These are phyloP conservation scores for Thinocorus orbignyianus DNA, from an alignment of 2,113 vertebrate species.

Conservation along the genomic window DNA sequence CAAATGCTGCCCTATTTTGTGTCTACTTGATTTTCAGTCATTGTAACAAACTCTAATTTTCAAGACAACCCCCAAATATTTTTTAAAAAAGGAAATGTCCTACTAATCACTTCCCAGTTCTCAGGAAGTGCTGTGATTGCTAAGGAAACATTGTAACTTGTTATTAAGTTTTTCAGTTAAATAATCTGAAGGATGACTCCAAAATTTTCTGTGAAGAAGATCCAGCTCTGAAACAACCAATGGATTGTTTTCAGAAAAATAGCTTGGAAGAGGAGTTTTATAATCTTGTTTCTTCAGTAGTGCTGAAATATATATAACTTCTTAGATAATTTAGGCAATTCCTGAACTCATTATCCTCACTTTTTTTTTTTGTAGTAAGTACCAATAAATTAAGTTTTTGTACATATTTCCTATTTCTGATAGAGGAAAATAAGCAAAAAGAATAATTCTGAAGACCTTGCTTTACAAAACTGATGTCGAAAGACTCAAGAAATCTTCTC, in stretches of 20 bases:
- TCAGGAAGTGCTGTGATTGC: not conserved
- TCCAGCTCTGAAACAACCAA: slow-evolving; percentile 5
- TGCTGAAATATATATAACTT: not conserved
- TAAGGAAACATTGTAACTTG: not conserved
- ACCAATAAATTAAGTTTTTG: not conserved
- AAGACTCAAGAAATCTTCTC: not conserved
- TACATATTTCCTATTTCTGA: not conserved
- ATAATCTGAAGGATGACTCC: slow-evolving; percentile 7
- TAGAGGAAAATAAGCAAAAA: not conserved
- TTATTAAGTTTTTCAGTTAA: not conserved
- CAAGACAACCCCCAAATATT: not conserved
- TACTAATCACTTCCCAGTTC: not conserved
- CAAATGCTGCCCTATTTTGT: not conserved
- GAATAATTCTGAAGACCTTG: not conserved
- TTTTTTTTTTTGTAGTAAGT: not conserved
- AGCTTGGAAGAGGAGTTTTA: not conserved
- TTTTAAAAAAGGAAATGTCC: not conserved
- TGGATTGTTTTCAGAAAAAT: slow-evolving; percentile 17
- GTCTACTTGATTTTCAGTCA: slow-evolving; percentile 1
- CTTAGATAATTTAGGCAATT: not conserved
- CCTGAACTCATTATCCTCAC: not conserved
- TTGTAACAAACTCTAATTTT: not conserved
- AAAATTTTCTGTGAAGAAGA: slow-evolving; percentile 53
- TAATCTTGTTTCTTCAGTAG: not conserved
- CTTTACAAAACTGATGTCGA: not conserved